Evolutionary conservation across 2,888 invertebrate genomes (phyloP), one percentile per base, ranked within the genome.

Genomic region (Diplolepis rosae): DNA sequence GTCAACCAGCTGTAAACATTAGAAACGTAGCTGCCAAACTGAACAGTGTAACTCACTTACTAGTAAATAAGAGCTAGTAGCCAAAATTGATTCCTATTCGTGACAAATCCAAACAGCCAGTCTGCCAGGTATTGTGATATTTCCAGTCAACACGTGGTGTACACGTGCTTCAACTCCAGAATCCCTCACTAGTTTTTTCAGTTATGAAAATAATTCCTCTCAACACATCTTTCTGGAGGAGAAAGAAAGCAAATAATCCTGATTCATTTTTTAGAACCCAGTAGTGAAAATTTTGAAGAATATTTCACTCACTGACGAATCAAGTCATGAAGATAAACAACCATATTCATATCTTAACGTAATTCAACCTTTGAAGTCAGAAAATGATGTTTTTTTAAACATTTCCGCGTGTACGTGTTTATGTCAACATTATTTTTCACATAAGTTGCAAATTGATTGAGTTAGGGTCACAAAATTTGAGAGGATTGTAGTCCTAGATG

Each of bases 1-100:
- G 82, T 83, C 83, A 81, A 84, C 84, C 79, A 77, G 77, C 78
- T 81, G 86, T 87, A 87, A 87, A 87, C 87, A 87, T 85, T 87
- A 81, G 83, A 82, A 84, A 85, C 73, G 80, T 77, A 74, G 83
- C 80, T 88, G 88, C 87, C 88, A 88, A 87, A 79, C 79, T 70
- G 72, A 75, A 77, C 75, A 68, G 68, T 77, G 74, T 72, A 72
- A 77, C 74, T 75, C 75, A 75, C 70, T 73, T 73, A n/a, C 70
- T 45, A 7, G 35, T 61, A 30, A 22, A 27, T 56, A 11, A 67
- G 73, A 72, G 79, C 77, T 78, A 76, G 77, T 68, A 73, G 75
- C 75, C 75, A 61, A 39, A 39, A 35, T 39, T 22, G 39, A 35
- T 61, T 75, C 71, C 72, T 52, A 73, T 68, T 69, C 67, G 65